Percentiles rank a stretch among this genome's conserved stretches.
These are phyloP conservation scores for Drosophila quadrilineata DNA, from an alignment of 1,140 invertebrate genomes.

Conservation along the genomic window DNA sequence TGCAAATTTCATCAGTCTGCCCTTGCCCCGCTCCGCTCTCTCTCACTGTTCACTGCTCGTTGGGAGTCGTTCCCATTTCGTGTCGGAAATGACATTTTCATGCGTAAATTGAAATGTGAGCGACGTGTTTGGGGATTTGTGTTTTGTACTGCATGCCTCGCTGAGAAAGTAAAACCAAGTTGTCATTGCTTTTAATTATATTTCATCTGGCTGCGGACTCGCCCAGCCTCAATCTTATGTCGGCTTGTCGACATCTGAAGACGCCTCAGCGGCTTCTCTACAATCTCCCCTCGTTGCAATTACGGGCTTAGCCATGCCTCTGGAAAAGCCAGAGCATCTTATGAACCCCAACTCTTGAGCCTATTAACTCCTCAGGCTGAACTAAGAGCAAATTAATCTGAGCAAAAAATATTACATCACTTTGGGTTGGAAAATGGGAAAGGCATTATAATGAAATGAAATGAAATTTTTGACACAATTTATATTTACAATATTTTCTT, in stretches of 20 bases:
- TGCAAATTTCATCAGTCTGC: constrained; percentile 63
- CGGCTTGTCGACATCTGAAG: constrained; percentile 19
- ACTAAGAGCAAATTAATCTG: constrained; percentile 6
- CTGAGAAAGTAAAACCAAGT: constrained; percentile 55
- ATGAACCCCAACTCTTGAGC: not conserved
- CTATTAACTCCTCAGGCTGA: constrained; percentile 34
- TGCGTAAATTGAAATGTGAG: constrained; percentile 80
- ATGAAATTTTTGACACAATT: too few species aligned
- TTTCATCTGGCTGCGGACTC: constrained; percentile 63
- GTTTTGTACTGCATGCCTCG: constrained; percentile 1
- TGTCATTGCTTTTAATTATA: constrained; percentile 77
- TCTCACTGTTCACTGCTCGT: not conserved
- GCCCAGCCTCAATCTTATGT: too few species aligned
- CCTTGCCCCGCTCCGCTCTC: not conserved
- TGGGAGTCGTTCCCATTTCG: constrained; percentile 5
- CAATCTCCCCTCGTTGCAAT: constrained; percentile 19
- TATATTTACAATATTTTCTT: too few species aligned
- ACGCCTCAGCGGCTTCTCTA: not conserved
- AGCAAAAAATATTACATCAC: constrained; percentile 3
- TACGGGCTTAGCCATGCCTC: constrained; percentile 28
- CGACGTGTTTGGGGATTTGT: constrained; percentile 77
- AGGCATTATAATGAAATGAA: too few species aligned
- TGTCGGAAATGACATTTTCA: constrained; percentile 80
- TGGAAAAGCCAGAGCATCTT: constrained; percentile 5
- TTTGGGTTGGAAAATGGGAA: not conserved